phyloP scores from a whole-genome alignment of 1,140 invertebrate species.

The Megalopta genalis region DNA sequence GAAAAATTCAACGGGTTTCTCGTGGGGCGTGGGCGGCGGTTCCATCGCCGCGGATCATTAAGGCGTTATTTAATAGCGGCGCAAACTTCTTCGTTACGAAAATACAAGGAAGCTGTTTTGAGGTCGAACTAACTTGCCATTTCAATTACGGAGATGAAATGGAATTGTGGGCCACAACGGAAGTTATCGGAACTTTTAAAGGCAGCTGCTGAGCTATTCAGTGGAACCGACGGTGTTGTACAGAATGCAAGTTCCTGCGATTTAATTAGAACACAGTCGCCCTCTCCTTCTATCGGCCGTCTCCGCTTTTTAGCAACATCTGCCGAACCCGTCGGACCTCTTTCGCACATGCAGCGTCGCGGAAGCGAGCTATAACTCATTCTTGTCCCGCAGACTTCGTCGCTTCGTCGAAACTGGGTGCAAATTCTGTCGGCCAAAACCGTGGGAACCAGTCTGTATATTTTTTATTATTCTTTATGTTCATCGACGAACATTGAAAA shows the following conservation, averaged over 20 bases:
- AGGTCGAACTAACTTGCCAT: conserved; percentile 35
- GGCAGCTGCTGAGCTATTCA: not conserved
- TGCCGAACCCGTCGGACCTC: too few relatives aligned
- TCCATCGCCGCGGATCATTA: conserved; percentile 17
- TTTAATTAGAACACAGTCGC: conserved; percentile 29
- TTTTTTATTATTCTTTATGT: too few relatives aligned
- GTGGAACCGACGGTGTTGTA: not conserved
- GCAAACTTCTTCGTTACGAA: conserved; percentile 31
- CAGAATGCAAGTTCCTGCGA: conserved; percentile 16
- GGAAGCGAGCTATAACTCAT: too few relatives aligned
- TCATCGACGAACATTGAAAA: too few relatives aligned
- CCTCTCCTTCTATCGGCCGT: not conserved
- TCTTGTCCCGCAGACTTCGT: too few relatives aligned
- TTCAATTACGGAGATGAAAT: conserved; percentile 40
- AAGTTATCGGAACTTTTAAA: conserved; percentile 44
- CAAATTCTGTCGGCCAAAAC: too few relatives aligned
- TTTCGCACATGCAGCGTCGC: not conserved
- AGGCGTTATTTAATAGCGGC: conserved; percentile 23
- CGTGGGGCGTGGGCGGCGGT: too few relatives aligned
- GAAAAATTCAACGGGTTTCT: not conserved
- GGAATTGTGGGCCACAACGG: conserved; percentile 19
- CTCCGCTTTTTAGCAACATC: too few relatives aligned
- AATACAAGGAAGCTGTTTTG: conserved; percentile 32
- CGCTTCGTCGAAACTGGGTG: too few relatives aligned
- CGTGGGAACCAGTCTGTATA: too few relatives aligned